Evolutionary conservation across 2,888 invertebrate genomes (phyloP).

Genomic region (Syrphus vitripennis): DNA sequence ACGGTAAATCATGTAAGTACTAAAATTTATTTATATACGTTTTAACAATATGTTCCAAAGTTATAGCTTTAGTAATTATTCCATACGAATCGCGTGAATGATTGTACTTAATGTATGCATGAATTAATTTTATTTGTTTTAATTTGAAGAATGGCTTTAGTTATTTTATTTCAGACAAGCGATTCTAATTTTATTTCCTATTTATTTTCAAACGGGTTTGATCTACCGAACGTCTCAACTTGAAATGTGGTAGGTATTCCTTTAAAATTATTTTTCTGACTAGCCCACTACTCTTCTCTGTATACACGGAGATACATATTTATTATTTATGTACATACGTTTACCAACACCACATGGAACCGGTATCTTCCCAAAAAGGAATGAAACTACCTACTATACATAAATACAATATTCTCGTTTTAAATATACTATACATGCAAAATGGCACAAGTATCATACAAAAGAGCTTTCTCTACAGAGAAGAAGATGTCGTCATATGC

Average conservation of each 20-base stretch:
- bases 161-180: neutral
- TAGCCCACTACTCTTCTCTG: conserved; percentile 39
- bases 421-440: conserved; percentile 4
- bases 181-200: conserved; percentile 15
- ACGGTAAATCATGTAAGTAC: neutral
- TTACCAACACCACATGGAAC: conserved; percentile 58
- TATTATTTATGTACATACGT: neutral
- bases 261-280: conserved; percentile 29
- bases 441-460: conserved; percentile 21
- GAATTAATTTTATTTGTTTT: neutral
- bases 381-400: conserved; percentile 25
- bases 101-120: neutral
- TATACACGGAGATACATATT: neutral
- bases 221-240: conserved; percentile 65
- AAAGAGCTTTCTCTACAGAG: conserved; percentile 27
- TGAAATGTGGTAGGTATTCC: conserved; percentile 57
- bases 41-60: neutral
- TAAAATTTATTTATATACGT: neutral
- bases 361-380: conserved; percentile 57
- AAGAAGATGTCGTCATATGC: conserved; percentile 51
- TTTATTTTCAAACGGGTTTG: conserved; percentile 41
- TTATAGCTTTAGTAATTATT: neutral
- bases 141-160: neutral
- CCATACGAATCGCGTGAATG: neutral
- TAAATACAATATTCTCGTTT: conserved; percentile 40